Percentiles rank a stretch among this genome's conserved stretches.
phyloP scores from a whole-genome alignment of 2,113 vertebrate species.

The Pachyramphus minor region DNA sequence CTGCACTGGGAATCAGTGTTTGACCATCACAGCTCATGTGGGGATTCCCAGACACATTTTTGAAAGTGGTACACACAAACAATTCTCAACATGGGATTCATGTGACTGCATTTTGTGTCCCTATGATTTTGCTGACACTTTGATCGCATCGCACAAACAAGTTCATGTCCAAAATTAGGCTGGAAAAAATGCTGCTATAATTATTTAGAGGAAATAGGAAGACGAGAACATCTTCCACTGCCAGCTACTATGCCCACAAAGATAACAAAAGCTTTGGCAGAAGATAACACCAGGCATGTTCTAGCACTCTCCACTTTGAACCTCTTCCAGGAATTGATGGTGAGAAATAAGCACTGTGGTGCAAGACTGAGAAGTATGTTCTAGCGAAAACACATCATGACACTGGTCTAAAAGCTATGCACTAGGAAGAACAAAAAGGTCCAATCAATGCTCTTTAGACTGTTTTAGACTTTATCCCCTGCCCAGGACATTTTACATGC shows the following conservation, averaged over 20 bases:
- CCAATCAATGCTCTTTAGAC: neutral
- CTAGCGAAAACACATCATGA: neutral
- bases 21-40: neutral
- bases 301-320: neutral
- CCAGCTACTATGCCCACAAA: neutral
- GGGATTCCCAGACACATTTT: neutral
- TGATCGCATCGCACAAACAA: neutral
- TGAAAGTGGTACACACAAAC: neutral
- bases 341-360: neutral
- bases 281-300: neutral
- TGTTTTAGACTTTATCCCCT: neutral
- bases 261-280: conserved; percentile 35
- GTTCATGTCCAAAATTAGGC: conserved; percentile 32
- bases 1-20: neutral
- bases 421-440: neutral
- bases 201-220: conserved; percentile 40
- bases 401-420: neutral
- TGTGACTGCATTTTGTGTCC: neutral
- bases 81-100: neutral
- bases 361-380: neutral
- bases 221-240: neutral
- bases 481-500: neutral
- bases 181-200: conserved; percentile 6
- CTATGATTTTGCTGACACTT: neutral
- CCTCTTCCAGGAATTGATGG: neutral